Conservation (phyloP, 1,140 invertebrate species). For the Hycleus phaleratus region DNA sequence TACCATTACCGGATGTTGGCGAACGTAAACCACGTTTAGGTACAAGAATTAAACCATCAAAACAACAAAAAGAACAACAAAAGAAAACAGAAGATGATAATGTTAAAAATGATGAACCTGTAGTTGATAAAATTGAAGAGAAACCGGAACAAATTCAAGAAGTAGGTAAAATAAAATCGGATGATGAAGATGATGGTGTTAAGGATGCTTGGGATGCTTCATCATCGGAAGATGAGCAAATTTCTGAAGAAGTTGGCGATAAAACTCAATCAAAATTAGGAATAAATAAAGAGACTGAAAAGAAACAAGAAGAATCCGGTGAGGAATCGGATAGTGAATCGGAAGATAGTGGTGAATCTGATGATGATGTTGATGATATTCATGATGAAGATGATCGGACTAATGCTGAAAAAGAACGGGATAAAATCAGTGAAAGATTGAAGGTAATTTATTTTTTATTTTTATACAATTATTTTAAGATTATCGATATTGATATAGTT, state of each 20-base stretch:
- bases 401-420: slow-evolving; percentile 57
- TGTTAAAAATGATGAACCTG: neutral
- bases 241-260: slow-evolving; percentile 45
- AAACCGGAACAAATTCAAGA: neutral
- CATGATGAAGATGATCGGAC: slow-evolving; percentile 50
- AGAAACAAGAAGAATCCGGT: slow-evolving; percentile 43
- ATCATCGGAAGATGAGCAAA: slow-evolving; percentile 53
- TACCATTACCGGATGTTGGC: slow-evolving; percentile 57
- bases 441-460: slow-evolving; percentile 42
- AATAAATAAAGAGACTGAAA: slow-evolving; percentile 30
- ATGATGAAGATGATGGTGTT: slow-evolving; percentile 51
- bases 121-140: neutral
- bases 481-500: slow-evolving; percentile 45
- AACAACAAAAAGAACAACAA: slow-evolving; percentile 51
- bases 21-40: slow-evolving; percentile 65
- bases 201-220: slow-evolving; percentile 82
- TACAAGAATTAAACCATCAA: slow-evolving; percentile 65
- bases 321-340: slow-evolving; percentile 42
- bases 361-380: slow-evolving; percentile 42
- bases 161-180: neutral
- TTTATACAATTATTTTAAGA: neutral
- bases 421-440: slow-evolving; percentile 60
- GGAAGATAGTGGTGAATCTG: slow-evolving; percentile 33
- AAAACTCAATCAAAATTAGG: slow-evolving; percentile 12
- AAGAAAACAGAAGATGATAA: neutral